These are phyloP conservation scores for Epinotia nisella DNA, from an alignment of 2,888 invertebrate genomes.

Conservation along the genomic window DNA sequence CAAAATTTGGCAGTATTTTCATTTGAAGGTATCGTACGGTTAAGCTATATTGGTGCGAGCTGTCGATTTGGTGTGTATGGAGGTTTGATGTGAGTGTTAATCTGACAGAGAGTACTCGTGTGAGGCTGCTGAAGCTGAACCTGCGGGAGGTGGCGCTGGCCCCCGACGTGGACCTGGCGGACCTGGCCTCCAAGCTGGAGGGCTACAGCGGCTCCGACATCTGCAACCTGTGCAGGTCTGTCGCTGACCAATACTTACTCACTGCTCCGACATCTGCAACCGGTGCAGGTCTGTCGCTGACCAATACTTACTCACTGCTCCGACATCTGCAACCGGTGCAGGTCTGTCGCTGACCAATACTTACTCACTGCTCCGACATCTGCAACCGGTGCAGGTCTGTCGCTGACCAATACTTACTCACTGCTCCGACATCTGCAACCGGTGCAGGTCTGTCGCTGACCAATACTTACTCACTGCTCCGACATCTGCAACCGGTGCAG, in stretches of 20 bases:
- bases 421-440: constrained; percentile 93
- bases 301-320: constrained; percentile 75
- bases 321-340: constrained; percentile 95
- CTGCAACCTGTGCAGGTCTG: constrained; percentile 92
- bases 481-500: constrained; percentile 96
- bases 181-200: constrained; percentile 87
- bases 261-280: constrained; percentile 92
- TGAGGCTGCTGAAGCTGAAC: constrained; percentile 88
- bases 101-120: constrained; percentile 86
- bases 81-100: not conserved
- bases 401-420: too few relatives aligned
- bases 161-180: constrained; percentile 85
- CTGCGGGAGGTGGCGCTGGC: constrained; percentile 87
- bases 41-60: too few relatives aligned
- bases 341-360: constrained; percentile 69
- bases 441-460: constrained; percentile 87
- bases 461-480: constrained; percentile 75
- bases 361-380: constrained; percentile 88
- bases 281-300: constrained; percentile 88
- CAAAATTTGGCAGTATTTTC: too few relatives aligned
- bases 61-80: too few relatives aligned
- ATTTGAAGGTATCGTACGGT: too few relatives aligned
- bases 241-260: too few relatives aligned
- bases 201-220: constrained; percentile 96
- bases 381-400: constrained; percentile 92